Conservation (phyloP, 2,797 vertebrate species). For the Coregonus suidteri region DNA sequence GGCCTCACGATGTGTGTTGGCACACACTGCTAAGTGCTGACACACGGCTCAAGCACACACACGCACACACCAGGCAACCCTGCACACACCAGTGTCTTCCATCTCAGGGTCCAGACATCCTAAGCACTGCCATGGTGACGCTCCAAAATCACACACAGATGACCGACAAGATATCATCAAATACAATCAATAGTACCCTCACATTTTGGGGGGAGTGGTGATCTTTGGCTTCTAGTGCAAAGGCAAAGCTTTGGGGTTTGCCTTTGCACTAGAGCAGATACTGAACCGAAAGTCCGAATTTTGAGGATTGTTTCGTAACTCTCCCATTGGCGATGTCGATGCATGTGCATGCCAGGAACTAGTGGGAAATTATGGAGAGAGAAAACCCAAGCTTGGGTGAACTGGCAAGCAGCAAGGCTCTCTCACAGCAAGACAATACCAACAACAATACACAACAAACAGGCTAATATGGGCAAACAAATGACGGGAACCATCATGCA, state of each 20-base stretch:
- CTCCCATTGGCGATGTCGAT: background rate
- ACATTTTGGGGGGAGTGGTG: background rate
- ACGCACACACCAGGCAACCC: background rate
- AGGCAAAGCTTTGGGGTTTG: no score
- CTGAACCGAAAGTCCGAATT: background rate
- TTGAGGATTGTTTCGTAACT: background rate
- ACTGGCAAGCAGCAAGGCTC: background rate
- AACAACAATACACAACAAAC: background rate
- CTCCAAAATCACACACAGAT: no score
- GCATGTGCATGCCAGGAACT: background rate
- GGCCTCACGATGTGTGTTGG: conserved; percentile 14
- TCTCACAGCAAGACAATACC: background rate
- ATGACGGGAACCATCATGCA: background rate
- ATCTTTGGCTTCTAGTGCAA: background rate
- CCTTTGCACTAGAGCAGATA: background rate
- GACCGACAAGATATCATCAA: no score
- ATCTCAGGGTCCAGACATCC: no score
- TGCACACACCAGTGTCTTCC: background rate
- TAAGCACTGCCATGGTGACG: no score
- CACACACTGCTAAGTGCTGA: background rate
- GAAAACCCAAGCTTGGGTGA: background rate
- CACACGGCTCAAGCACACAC: background rate
- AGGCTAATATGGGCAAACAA: background rate
- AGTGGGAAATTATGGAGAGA: background rate
- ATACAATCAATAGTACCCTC: no score